Conservation (phyloP, 2,797 vertebrate genomes). For the Zenarchopterus dispar region DNA sequence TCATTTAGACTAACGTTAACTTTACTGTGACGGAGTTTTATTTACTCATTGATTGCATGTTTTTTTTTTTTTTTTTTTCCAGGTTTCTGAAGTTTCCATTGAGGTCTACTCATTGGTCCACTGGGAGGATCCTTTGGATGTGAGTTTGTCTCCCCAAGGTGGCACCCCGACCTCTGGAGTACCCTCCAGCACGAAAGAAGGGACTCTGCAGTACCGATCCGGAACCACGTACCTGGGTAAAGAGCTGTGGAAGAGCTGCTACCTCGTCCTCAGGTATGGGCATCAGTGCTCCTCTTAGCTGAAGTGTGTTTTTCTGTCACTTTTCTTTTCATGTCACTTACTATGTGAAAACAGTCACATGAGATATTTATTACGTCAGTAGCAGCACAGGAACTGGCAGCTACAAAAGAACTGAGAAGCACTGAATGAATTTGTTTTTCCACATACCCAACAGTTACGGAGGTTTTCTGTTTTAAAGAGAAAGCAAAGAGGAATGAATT, state of each 20-base stretch:
- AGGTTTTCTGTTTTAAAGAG: too few species aligned
- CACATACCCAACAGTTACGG: too few species aligned
- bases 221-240: constrained; percentile 94
- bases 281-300: neutral
- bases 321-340: too few species aligned
- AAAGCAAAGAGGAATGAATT: too few species aligned
- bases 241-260: constrained; percentile 95
- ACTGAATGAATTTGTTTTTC: too few species aligned
- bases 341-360: too few species aligned
- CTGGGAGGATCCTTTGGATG: constrained; percentile 96
- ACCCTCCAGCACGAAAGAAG: constrained; percentile 86
- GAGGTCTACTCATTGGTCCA: constrained; percentile 92
- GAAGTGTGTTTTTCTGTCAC: too few species aligned
- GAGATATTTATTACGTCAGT: too few species aligned
- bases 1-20: too few species aligned
- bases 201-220: constrained; percentile 87
- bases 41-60: neutral
- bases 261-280: constrained; percentile 91
- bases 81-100: constrained; percentile 88
- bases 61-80: constrained; percentile 7
- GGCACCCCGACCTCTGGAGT: constrained; percentile 59
- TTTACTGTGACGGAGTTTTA: too few species aligned
- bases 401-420: too few species aligned
- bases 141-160: constrained; percentile 73
- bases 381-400: too few species aligned